Percentiles rank a stretch among this genome's conserved stretches.
Evolutionary conservation across 92 coral and sea anemone genomes (phyloP).

Genomic region (Phenganax marumi): DNA sequence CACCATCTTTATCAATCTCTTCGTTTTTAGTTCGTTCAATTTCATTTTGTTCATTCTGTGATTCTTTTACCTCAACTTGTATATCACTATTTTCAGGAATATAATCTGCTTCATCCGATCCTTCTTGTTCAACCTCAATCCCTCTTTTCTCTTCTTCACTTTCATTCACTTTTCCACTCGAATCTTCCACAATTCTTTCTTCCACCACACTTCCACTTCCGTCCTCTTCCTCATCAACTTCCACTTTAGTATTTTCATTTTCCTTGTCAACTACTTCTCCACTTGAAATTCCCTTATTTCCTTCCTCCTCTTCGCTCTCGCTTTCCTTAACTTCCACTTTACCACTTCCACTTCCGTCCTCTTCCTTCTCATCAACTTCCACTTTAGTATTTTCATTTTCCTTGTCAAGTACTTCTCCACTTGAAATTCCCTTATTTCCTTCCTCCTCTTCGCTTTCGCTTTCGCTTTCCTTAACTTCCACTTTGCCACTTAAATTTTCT

Average conservation of each 20-base stretch:
- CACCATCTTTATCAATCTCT: neutral
- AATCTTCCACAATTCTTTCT: neutral
- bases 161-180: neutral
- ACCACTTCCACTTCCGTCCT: conserved; percentile 3
- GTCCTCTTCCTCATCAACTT: conserved; percentile 30
- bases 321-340: conserved; percentile 38
- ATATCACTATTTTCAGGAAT: neutral
- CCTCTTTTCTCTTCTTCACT: neutral
- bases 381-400: neutral
- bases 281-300: neutral
- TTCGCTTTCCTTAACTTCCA: conserved; percentile 33
- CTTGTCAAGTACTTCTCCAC: neutral
- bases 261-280: neutral
- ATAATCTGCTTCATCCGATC: neutral
- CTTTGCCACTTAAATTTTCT: conserved; percentile 7
- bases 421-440: neutral
- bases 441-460: conserved; percentile 28
- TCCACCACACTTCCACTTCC: conserved; percentile 11
- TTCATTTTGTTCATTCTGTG: neutral
- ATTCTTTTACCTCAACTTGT: neutral
- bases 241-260: conserved; percentile 12
- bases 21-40: neutral
- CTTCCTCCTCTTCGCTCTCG: conserved; percentile 13
- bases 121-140: neutral
- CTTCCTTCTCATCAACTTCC: conserved; percentile 23